phyloP scores from a whole-genome alignment of 2,888 invertebrate genomes.

The Machimus atricapillus region DNA sequence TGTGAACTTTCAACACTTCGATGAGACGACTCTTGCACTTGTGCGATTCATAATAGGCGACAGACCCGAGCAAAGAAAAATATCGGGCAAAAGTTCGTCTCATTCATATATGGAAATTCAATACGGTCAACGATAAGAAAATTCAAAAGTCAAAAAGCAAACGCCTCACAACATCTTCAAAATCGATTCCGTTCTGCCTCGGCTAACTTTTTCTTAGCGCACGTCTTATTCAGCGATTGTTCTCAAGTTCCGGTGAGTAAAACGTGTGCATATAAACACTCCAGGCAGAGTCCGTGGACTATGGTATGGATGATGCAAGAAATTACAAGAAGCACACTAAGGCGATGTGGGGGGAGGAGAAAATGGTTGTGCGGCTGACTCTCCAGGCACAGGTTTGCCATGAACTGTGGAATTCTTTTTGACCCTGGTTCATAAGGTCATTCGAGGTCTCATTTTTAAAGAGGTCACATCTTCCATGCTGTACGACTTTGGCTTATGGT shows the following conservation, averaged over 20 bases:
- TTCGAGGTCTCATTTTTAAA: background rate
- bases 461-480: slow-evolving; percentile 5
- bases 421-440: background rate
- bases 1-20: background rate
- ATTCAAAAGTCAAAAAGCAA: slow-evolving; percentile 1
- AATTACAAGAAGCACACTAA: background rate
- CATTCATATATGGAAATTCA: background rate
- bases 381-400: background rate
- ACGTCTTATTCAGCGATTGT: background rate
- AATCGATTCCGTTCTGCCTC: no score
- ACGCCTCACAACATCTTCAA: no score
- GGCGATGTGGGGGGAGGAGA: background rate
- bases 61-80: background rate
- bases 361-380: background rate
- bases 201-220: background rate
- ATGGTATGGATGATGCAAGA: background rate
- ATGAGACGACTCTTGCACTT: background rate
- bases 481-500: background rate
- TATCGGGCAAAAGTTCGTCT: background rate
- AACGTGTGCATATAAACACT: background rate
- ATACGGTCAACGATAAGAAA: background rate
- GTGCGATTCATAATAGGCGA: background rate
- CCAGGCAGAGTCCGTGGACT: background rate
- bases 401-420: background rate
- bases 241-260: background rate